Base-by-base conservation (phyloP, 2,113 vertebrate genomes). In the Centrocercus urophasianus region DNA sequence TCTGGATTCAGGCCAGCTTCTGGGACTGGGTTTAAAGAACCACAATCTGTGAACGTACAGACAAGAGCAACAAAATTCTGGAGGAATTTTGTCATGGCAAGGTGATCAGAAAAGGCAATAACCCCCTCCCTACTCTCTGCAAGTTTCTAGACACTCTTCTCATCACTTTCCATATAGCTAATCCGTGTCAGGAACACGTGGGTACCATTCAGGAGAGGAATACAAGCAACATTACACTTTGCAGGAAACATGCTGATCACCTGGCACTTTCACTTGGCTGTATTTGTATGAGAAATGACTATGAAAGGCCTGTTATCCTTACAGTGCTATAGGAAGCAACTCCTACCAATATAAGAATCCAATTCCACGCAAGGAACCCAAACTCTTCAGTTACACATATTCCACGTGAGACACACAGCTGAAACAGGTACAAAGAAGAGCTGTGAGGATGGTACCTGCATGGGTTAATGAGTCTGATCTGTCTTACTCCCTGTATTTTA, bases 381-480 rank as follows among this genome's bases (percentile, higher is more conserved):
- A 6, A 50, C 32, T 13, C 8, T 67, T 56, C 13, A 25, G 76
- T 61, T 66, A 74, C 43, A 48, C 5, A 40, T 15, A 0, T 36
- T 45, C 3, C 0, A 50, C 7, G 50, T n/a, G 56, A 32, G 1
- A 5, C 19, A 27, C 4, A 11, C 13, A 25, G 42, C 4, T n/a
- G 65, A 63, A 56, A 66, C 12, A 65, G 28, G 50, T 45, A 8
- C 4, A 24, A 56, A 63, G 45, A 60, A 57, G 83, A 40, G n/a
- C 60, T 70, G 50, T 36, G 67, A 75, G 75, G 22, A 24, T 28
- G 47, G 24, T 19, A 24, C 24, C 32, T 67, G 42, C 59, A 80
- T 38, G 10, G 17, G 11, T 20, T 72, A 34, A 47, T 47, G 67
- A 47, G 16, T 5, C 6, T 52, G 47, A 25, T 19, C 38, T 50